These are phyloP conservation scores for Micrastur ruficollis DNA, from an alignment of 2,797 vertebrate genomes.

Conservation along the genomic window DNA sequence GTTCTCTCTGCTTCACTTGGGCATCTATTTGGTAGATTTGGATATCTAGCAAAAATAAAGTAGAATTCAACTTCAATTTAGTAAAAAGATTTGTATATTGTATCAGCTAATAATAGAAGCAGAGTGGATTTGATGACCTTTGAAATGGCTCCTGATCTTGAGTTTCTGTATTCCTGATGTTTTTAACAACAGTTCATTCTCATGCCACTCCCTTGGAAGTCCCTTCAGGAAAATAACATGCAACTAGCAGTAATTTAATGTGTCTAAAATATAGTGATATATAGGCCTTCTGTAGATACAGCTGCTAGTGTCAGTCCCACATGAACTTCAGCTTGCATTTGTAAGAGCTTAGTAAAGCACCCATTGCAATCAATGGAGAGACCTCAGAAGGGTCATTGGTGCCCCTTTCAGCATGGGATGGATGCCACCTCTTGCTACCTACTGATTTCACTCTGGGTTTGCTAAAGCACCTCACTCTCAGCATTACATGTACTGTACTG, in stretches of 20 bases:
- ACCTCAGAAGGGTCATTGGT: background rate
- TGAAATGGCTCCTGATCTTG: background rate
- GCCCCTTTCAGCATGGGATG: background rate
- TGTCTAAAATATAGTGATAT: background rate
- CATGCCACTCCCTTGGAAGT: background rate
- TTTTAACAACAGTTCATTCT: background rate
- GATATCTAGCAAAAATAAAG: background rate
- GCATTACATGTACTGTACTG: rapidly evolving
- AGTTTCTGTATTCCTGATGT: background rate
- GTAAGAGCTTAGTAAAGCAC: background rate
- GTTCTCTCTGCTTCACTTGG: background rate
- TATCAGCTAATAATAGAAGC: background rate
- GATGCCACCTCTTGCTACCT: background rate
- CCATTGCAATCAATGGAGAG: background rate
- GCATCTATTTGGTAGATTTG: background rate
- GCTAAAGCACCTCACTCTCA: background rate
- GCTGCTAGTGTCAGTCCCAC: background rate
- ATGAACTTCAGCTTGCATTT: background rate
- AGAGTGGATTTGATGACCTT: background rate
- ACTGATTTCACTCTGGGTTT: background rate
- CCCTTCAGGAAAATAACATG: background rate
- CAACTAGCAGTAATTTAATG: background rate
- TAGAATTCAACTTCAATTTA: background rate
- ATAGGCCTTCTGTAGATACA: background rate
- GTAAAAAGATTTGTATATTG: background rate